A percentile compares a stretch with the other conserved stretches of the same genome.
Evolutionary conservation across 2,888 invertebrate genomes (phyloP).

Genomic region (Leptopterna dolabrata): DNA sequence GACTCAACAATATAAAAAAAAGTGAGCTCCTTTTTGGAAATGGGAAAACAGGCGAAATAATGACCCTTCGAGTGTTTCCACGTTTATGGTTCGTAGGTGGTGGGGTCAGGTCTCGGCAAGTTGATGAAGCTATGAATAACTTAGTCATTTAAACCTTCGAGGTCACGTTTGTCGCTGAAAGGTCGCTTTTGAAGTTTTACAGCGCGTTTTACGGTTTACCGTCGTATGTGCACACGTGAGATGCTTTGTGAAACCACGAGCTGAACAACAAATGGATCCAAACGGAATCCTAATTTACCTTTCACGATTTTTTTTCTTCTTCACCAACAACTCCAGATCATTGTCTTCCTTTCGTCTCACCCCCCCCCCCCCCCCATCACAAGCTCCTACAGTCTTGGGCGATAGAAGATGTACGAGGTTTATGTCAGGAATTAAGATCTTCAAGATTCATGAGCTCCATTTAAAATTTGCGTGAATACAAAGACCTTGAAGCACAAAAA

Average conservation of each 20-base stretch:
- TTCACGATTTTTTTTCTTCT: not conserved
- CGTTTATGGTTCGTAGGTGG: not conserved
- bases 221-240: not conserved
- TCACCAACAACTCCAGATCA: too few relatives aligned
- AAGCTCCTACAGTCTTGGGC: too few relatives aligned
- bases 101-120: not conserved
- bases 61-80: not conserved
- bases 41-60: not conserved
- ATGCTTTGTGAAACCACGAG: not conserved
- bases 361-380: too few relatives aligned
- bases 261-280: not conserved
- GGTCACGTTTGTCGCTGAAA: not conserved
- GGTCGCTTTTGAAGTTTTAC: not conserved
- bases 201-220: not conserved
- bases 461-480: too few relatives aligned
- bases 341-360: too few relatives aligned
- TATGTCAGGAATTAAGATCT: too few relatives aligned
- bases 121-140: conserved; percentile 7
- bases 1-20: not conserved
- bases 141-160: not conserved
- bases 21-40: not conserved
- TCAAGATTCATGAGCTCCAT: too few relatives aligned
- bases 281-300: not conserved
- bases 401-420: too few relatives aligned
- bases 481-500: too few relatives aligned